Conservation (phyloP, 2,113 vertebrate genomes). For the Syngnathus scovelli region DNA sequence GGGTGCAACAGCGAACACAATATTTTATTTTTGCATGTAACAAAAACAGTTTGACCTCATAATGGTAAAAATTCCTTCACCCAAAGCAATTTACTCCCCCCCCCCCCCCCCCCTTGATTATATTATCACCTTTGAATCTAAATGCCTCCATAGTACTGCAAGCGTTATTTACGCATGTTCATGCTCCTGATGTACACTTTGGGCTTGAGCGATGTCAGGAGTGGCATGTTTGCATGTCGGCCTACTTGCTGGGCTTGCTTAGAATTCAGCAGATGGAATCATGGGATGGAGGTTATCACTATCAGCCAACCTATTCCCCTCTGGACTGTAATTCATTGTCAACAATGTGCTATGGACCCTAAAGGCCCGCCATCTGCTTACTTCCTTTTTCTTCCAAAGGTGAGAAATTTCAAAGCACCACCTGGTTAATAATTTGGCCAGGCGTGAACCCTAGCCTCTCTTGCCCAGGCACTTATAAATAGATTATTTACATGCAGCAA, state of each 20-base stretch:
- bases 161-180: background rate
- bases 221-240: conserved; percentile 51
- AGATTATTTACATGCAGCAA: background rate
- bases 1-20: too few relatives aligned
- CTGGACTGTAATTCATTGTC: conserved; percentile 72
- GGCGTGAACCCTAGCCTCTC: conserved; percentile 13
- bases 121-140: too few relatives aligned
- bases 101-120: too few relatives aligned
- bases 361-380: conserved; percentile 75
- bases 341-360: conserved; percentile 73
- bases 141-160: background rate
- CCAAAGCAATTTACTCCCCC: background rate
- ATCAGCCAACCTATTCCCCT: conserved; percentile 71
- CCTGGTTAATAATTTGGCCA: conserved; percentile 58
- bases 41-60: too few relatives aligned
- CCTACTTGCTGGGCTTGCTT: conserved; percentile 65
- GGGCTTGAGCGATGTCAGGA: conserved; percentile 37
- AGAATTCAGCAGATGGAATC: conserved; percentile 76
- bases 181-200: conserved; percentile 28
- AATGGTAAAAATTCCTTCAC: background rate
- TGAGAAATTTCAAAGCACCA: conserved; percentile 66
- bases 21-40: too few relatives aligned
- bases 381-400: conserved; percentile 68
- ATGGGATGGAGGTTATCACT: conserved; percentile 73
- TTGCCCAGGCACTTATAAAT: conserved; percentile 10